These are phyloP conservation scores for Drosophila orosa DNA, from an alignment of 1,140 invertebrate genomes.

Conservation along the genomic window DNA sequence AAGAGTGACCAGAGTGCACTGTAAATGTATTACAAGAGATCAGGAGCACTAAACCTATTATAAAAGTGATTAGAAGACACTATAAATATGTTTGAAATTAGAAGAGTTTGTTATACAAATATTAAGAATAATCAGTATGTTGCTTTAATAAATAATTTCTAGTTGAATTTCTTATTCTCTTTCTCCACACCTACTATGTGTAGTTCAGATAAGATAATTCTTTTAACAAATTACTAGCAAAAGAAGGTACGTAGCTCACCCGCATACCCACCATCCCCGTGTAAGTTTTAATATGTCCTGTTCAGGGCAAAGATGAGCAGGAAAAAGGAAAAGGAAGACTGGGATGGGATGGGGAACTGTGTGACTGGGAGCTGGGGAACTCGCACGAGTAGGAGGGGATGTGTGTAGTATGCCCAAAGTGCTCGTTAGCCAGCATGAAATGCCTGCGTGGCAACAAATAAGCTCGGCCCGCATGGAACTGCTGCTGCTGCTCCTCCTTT, in stretches of 20 bases:
- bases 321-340: neutral
- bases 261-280: neutral
- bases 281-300: constrained; percentile 29
- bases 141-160: neutral
- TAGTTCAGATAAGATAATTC: constrained; percentile 3
- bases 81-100: neutral
- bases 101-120: no score
- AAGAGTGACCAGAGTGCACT: neutral
- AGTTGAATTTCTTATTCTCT: neutral
- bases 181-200: neutral
- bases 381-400: neutral
- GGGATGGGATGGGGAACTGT: constrained; percentile 1
- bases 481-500: neutral
- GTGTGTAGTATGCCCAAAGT: constrained; percentile 60
- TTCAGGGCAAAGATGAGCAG: neutral
- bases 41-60: neutral
- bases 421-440: constrained; percentile 76
- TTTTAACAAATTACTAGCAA: constrained; percentile 2
- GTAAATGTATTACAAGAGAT: no score
- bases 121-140: constrained; percentile 1
- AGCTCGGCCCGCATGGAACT: constrained; percentile 60
- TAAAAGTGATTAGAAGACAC: neutral
- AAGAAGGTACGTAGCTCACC: constrained; percentile 5
- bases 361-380: constrained; percentile 6
- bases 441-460: constrained; percentile 70